These are phyloP conservation scores for Triplophysa dalaica DNA, from an alignment of 2,113 vertebrate species.

Conservation along the genomic window DNA sequence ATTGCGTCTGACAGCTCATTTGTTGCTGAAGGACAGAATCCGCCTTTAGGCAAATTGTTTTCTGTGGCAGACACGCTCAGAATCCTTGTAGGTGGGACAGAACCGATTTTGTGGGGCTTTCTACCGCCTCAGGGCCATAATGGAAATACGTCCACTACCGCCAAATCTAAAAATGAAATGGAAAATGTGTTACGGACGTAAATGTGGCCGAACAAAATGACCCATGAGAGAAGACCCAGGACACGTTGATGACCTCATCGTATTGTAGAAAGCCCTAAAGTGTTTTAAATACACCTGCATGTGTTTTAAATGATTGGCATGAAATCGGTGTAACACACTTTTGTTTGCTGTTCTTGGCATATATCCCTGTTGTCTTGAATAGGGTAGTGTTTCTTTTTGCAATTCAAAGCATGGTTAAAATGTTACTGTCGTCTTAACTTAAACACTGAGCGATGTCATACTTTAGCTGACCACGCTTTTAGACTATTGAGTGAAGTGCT, in stretches of 20 bases:
- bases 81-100: constrained; percentile 30
- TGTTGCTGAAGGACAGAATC: background rate
- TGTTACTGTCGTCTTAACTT: constrained; percentile 68
- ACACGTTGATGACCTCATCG: constrained; percentile 67
- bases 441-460: constrained; percentile 66
- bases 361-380: constrained; percentile 65
- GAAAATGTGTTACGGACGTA: constrained; percentile 62
- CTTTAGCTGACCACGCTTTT: constrained; percentile 60
- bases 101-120: constrained; percentile 10
- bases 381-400: constrained; percentile 67
- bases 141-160: constrained; percentile 60
- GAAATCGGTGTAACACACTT: constrained; percentile 69
- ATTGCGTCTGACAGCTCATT: constrained; percentile 1
- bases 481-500: background rate
- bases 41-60: background rate
- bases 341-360: constrained; percentile 72
- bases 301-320: constrained; percentile 72
- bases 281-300: constrained; percentile 69
- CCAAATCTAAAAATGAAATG: constrained; percentile 65
- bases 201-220: constrained; percentile 50
- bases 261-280: constrained; percentile 60
- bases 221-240: constrained; percentile 58
- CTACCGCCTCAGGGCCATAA: constrained; percentile 47
- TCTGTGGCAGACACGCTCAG: constrained; percentile 19
- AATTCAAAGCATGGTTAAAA: constrained; percentile 65